Evolutionary conservation across 1,140 invertebrate species (phyloP), one percentile per base, ranked within the genome.

Genomic region (Fopius arisanus): DNA sequence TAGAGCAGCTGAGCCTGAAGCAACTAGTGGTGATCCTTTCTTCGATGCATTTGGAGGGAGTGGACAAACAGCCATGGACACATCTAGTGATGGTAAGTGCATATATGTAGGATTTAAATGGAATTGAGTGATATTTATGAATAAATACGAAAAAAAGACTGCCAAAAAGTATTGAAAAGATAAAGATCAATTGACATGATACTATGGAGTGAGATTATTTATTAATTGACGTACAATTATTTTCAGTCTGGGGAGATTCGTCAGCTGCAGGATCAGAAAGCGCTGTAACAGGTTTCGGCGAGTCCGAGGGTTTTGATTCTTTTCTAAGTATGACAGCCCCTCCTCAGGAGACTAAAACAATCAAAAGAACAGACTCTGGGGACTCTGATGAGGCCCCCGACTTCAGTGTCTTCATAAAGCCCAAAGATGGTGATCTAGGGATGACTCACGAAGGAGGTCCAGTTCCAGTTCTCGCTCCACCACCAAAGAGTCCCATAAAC

Each of bases 301-400:
- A 93, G 71, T 89, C 91, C n/a, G 94, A 94, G 65, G 90, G 90
- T 33, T 96, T 95, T 81, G 96, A 97, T 82, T 90, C 94, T 2
- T 97, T 97, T 87, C 85, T 96, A 43, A 91, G 92, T 12, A 91
- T 96, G 90, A 92, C 92, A 70, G 94, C 93, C 41, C 94, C 93
- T 54, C 93, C 90, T 0, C 85, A 88, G 12, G 87, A 89, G 6
- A 90, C 91, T 14, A 80, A 88, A 41, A 87, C 83, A 31, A 81
- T 91, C 2, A 90, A 91, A n/a, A 90, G 91, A 80, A 86, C 88
- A 33, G 91, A 91, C 14, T 95, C 94, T 0, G 90, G 89, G 28
- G 95, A 96, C 73, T 96, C 94, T 7, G 92, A 94, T 41, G 92
- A 94, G 73, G 92, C 88, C 12, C 90, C 92, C 67, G 94, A 93